Percentiles rank a stretch among this genome's conserved stretches.
These are phyloP conservation scores for Todus mexicanus DNA, from an alignment of 2,797 vertebrate species.

Conservation along the genomic window DNA sequence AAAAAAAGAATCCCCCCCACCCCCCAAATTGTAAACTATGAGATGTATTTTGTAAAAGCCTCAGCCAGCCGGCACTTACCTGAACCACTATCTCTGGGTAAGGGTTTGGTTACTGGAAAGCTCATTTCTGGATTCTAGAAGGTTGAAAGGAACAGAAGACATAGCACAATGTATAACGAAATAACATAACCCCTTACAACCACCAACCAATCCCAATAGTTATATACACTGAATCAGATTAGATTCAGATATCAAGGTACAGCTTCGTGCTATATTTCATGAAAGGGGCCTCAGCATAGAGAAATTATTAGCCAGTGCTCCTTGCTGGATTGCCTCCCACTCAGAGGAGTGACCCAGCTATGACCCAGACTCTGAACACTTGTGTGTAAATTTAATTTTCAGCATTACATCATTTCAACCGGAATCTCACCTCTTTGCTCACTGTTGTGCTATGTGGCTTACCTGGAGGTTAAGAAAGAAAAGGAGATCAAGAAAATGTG, in stretches of 20 bases:
- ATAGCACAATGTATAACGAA: not conserved
- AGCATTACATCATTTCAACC: slow-evolving; percentile 49
- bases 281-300: slow-evolving; percentile 14
- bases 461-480: slow-evolving; percentile 30
- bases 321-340: slow-evolving; percentile 50
- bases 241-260: slow-evolving; percentile 33
- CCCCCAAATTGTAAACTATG: not conserved
- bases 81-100: not conserved
- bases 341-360: slow-evolving; percentile 41
- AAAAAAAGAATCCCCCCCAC: not conserved
- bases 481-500: not conserved
- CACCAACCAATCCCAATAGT: not conserved
- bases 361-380: slow-evolving; percentile 51
- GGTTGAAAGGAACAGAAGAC: not conserved
- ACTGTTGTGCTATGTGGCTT: slow-evolving; percentile 18
- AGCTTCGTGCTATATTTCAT: slow-evolving; percentile 25
- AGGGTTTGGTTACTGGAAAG: not conserved
- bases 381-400: slow-evolving; percentile 57
- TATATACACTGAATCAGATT: slow-evolving; percentile 25
- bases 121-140: slow-evolving; percentile 1
- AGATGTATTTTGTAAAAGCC: not conserved
- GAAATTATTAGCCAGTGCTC: slow-evolving; percentile 45
- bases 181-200: not conserved
- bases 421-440: slow-evolving; percentile 39
- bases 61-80: not conserved